Conservation (phyloP, 1,140 invertebrate genomes). For the Aphaenogaster ashmeadi region DNA sequence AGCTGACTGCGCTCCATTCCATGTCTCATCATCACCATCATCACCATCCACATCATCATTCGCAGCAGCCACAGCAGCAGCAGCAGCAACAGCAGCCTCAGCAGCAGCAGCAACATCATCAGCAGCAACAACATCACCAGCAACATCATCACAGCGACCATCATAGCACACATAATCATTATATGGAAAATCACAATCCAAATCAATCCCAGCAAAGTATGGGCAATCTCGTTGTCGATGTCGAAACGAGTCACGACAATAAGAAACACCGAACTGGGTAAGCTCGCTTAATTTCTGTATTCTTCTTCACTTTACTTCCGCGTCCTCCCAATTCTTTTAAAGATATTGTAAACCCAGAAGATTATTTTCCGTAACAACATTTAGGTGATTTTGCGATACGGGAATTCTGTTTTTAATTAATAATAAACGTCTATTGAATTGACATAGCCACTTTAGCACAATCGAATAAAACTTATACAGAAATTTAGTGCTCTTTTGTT, state of each 20-base stretch:
- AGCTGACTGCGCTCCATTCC: constrained; percentile 75
- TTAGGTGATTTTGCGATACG: not conserved
- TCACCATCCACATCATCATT: constrained; percentile 70
- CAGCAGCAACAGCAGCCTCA: constrained; percentile 57
- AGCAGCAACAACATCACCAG: constrained; percentile 68
- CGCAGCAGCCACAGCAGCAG: constrained; percentile 63
- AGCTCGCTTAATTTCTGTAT: constrained; percentile 29
- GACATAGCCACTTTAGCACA: too few species aligned
- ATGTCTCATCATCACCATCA: constrained; percentile 69
- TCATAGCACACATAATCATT: constrained; percentile 82
- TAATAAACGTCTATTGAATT: too few species aligned
- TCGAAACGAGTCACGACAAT: constrained; percentile 83
- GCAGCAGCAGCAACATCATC: constrained; percentile 52
- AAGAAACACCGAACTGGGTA: constrained; percentile 85
- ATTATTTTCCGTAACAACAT: not conserved
- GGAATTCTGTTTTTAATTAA: too few species aligned
- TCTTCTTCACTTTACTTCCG: not conserved
- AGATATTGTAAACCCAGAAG: not conserved
- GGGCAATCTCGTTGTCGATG: constrained; percentile 81
- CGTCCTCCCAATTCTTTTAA: not conserved
- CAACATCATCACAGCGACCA: constrained; percentile 83
- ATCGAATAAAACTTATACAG: too few species aligned
- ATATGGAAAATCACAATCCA: constrained; percentile 84
- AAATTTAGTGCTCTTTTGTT: too few species aligned
- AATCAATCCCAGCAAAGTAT: constrained; percentile 82